Base-by-base conservation (phyloP, 2,113 vertebrate species). In the Thunnus maccoyii region DNA sequence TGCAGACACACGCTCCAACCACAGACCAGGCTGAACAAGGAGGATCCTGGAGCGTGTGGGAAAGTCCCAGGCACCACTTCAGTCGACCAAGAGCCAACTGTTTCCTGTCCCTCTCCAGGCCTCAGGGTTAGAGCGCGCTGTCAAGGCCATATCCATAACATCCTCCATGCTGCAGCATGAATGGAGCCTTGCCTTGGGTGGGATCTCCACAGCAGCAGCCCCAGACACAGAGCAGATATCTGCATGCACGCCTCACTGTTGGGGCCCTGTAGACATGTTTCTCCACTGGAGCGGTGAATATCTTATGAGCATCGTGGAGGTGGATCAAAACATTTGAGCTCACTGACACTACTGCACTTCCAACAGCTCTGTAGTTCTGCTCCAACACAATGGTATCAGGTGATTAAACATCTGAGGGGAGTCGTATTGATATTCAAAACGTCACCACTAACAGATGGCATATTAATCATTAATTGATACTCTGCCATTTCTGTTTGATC, bases 391-490 rank as follows among this genome's bases (percentile, higher is more conserved):
- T 88, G 85, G 86, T 91, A 94, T 93, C 94, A 93, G 89, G 90
- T 92, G 92, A 92, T 94, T 92, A 88, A 93, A 94, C 91, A 91
- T 94, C 93, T 83, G 48, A 78, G 8, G 91, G 92, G 94, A 92
- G 78, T 77, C 41, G 68, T 88, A 79, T 92, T 91, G 88, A 91
- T 90, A 95, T 94, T 91, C 92, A 89, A 87, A 91, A 89, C 51
- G 77, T 86, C 80, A 67, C 86, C 78, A 63, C 84, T 83, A 91
- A 87, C 93, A 96, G 93, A 92, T 92, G 92, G 84, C 58, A 56
- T 77, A 93, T 96, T 91, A 95, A 95, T 95, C 91, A 94, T 94
- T 95, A 89, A 95, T 84, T 91, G 84, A 86, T 80, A 91, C 87
- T 76, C 82, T 86, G 84, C 86, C 86, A 89, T 84, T 88, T 87